A percentile compares a stretch with the other conserved stretches of the same genome.
These are phyloP conservation scores for Hylia prasina DNA, from an alignment of 2,113 vertebrate species.

Conservation along the genomic window DNA sequence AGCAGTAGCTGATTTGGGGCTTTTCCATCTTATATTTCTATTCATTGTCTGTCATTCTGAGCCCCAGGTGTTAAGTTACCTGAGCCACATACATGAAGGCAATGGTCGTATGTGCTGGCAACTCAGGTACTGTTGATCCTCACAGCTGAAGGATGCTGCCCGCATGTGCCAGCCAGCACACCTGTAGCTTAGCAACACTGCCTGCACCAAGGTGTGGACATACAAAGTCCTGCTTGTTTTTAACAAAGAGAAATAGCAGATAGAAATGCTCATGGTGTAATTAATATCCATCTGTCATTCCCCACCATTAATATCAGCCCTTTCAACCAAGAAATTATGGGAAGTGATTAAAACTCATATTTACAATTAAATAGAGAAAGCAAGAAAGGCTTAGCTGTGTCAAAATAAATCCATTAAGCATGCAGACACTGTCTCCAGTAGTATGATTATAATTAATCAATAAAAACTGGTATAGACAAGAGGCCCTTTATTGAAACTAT, in stretches of 20 bases:
- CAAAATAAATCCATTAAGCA: not conserved
- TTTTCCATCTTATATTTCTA: not conserved
- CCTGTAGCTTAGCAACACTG: constrained; percentile 4
- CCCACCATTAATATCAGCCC: not conserved
- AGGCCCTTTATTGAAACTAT: not conserved
- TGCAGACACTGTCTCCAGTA: not conserved
- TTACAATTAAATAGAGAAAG: not conserved
- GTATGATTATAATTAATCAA: not conserved
- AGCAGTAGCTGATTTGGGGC: not conserved
- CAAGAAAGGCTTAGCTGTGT: not conserved
- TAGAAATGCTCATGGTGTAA: not conserved
- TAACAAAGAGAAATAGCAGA: not conserved
- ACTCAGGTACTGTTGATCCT: not conserved
- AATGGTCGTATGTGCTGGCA: rapidly evolving
- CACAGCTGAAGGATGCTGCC: not conserved
- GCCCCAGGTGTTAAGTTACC: not conserved
- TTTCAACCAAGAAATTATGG: not conserved
- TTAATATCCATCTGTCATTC: not conserved
- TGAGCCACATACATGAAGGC: rapidly evolving
- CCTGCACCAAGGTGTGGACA: not conserved
- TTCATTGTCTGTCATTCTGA: not conserved
- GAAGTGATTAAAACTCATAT: not conserved
- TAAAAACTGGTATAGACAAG: not conserved
- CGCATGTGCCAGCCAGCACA: not conserved
- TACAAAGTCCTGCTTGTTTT: not conserved